Evolutionary conservation across 2,888 invertebrate species (phyloP).

Genomic region (Tachina lurida): DNA sequence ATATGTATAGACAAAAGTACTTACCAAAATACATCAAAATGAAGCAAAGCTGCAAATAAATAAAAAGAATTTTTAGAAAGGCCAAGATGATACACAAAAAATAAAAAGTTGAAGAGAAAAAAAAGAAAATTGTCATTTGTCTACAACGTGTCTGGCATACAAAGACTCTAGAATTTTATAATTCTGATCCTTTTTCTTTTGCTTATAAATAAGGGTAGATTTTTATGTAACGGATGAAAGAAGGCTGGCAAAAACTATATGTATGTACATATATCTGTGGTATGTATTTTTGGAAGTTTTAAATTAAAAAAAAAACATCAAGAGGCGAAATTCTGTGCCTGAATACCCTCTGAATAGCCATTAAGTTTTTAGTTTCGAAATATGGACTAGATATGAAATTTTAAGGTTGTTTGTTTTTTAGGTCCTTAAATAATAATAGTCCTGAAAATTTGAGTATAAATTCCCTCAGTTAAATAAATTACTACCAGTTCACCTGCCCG

Average conservation of each 20-base stretch:
- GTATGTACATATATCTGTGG: not conserved
- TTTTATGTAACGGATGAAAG: slow-evolving; percentile 13
- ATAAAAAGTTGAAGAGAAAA: not conserved
- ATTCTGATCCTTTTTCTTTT: slow-evolving; percentile 1
- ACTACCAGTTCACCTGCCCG: no score
- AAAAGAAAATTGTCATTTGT: slow-evolving; percentile 79
- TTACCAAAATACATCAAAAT: not conserved
- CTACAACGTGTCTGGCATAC: slow-evolving; percentile 79
- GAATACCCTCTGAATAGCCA: no score
- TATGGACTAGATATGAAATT: no score
- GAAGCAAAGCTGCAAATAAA: slow-evolving; percentile 30
- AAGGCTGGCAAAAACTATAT: not conserved
- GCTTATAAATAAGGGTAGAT: slow-evolving; percentile 52
- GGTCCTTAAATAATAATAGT: no score
- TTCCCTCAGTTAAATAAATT: no score
- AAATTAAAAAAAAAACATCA: not conserved
- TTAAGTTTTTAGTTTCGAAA: no score
- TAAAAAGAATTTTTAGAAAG: slow-evolving; percentile 74
- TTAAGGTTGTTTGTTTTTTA: no score
- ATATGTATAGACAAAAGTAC: not conserved
- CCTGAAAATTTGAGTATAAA: no score
- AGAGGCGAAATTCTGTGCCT: not conserved
- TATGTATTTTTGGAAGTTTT: not conserved
- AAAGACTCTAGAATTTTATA: slow-evolving; percentile 71
- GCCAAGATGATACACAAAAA: slow-evolving; percentile 72